These are phyloP conservation scores for Pteronotus mesoamericanus DNA, from an alignment of 2,797 vertebrate genomes.

Conservation along the genomic window DNA sequence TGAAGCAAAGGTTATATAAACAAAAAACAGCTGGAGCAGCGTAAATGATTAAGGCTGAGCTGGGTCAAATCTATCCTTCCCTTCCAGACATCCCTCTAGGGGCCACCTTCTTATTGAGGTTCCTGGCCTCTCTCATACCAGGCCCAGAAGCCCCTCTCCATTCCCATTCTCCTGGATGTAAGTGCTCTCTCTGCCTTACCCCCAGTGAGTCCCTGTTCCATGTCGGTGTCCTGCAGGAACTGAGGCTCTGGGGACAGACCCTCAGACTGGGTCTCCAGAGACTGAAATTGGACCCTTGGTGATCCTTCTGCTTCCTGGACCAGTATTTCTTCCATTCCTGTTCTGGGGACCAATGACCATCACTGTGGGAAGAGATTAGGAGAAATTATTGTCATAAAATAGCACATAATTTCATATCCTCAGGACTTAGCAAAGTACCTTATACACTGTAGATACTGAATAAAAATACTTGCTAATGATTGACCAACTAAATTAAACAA, in stretches of 20 bases:
- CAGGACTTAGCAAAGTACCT: background rate
- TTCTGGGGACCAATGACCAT: slow-evolving; percentile 63
- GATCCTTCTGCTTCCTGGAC: slow-evolving; percentile 59
- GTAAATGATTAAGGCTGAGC: background rate
- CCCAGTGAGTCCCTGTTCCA: slow-evolving; percentile 68
- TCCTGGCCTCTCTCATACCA: background rate
- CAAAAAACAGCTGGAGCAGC: background rate
- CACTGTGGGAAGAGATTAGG: slow-evolving; percentile 46
- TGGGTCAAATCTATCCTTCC: background rate
- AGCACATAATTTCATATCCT: background rate
- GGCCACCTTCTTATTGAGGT: background rate
- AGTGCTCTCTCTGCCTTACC: slow-evolving; percentile 62
- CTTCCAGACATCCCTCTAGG: background rate
- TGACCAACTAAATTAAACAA: background rate
- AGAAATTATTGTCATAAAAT: slow-evolving; percentile 21
- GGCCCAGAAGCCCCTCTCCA: background rate
- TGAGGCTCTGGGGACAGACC: slow-evolving; percentile 55
- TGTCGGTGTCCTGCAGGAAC: slow-evolving; percentile 55
- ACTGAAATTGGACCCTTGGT: slow-evolving; percentile 47
- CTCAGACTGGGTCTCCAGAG: slow-evolving; percentile 62
- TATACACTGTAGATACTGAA: background rate
- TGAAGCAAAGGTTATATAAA: background rate
- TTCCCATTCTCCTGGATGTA: background rate
- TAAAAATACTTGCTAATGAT: background rate
- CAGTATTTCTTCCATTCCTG: slow-evolving; percentile 63